Evolutionary conservation across 1,140 invertebrate genomes (phyloP).

Genomic region (Carposina sasakii): DNA sequence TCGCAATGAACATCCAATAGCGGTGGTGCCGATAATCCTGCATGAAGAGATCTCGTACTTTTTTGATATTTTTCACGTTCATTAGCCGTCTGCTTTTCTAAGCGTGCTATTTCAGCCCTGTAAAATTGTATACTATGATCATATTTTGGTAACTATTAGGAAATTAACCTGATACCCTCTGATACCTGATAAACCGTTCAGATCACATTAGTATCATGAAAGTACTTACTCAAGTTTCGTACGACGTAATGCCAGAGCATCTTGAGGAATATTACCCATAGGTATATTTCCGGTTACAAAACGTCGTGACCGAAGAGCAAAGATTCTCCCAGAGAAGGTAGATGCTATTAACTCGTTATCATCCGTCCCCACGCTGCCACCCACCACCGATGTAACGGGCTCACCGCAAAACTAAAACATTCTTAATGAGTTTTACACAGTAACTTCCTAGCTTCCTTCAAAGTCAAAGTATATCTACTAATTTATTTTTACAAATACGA

Average conservation of each 20-base stretch:
- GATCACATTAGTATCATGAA: no score
- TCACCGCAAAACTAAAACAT: slow-evolving; percentile 63
- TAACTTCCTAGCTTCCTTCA: not conserved
- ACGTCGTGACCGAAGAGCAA: slow-evolving; percentile 44
- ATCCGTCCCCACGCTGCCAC: slow-evolving; percentile 48
- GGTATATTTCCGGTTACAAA: slow-evolving; percentile 25
- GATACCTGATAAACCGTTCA: no score
- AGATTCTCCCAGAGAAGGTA: slow-evolving; percentile 61
- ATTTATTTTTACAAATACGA: no score
- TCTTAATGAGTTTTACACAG: no score
- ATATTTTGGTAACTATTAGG: no score
- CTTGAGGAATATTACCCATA: slow-evolving; percentile 33
- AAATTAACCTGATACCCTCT: no score
- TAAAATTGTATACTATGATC: slow-evolving; percentile 9
- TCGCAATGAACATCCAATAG: slow-evolving; percentile 54
- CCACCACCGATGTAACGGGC: slow-evolving; percentile 54
- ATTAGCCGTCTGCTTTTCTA: slow-evolving; percentile 57
- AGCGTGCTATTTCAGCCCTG: slow-evolving; percentile 49
- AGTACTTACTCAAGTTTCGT: slow-evolving; percentile 56
- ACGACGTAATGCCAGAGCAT: slow-evolving; percentile 48
- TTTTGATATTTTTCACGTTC: slow-evolving; percentile 61
- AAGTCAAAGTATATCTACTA: not conserved
- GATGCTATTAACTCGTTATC: slow-evolving; percentile 50
- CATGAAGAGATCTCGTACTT: slow-evolving; percentile 44
- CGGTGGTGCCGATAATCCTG: slow-evolving; percentile 48